Base-by-base conservation (phyloP, 2,797 vertebrate species). In the Myoxocephalus aenaeus region DNA sequence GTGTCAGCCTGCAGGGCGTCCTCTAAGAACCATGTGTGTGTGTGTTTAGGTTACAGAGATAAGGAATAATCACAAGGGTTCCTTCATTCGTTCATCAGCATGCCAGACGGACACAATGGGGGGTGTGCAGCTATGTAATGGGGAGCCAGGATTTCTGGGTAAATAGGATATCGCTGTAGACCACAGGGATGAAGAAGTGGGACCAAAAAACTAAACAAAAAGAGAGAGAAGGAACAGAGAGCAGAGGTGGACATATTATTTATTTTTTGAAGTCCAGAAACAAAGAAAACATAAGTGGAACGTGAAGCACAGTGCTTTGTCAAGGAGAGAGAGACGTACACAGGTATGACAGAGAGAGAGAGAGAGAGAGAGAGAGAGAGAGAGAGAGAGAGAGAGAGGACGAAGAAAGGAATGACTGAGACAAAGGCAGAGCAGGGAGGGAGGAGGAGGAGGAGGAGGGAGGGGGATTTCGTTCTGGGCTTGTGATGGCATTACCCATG, bases 11-110 rank as follows among this genome's bases (percentile, higher is more conserved):
- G 73, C 67, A 82, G 77, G 88, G 71, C 7, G 40, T 84, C 78
- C 73, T 77, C 46, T 44, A 32, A 57, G 44, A 83, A 73, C 72
- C 42, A 29, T 34, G 34, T 34, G n/a, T 40, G 70, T 72, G 64
- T 77, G 81, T 88, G 73, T 90, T 91, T 81, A 88, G 54, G 62
- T 84, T 87, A 70, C 76, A 90, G 74, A 87, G 88, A 91, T 92
- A 89, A 86, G 77, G 70, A 82, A 75, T 71, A 78, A 85, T 79
- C 83, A 82, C 80, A 84, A 61, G 81, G 80, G 80, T 73, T 88
- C 79, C 71, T 83, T 92, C 86, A 92, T 90, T 92, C 86, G 92
- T 90, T 92, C 82, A 92, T 91, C 91, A 85, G 85, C 86, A 83
- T 87, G 86, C 87, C 82, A 92, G 75, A 82, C 84, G 90, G 88